Evolutionary conservation across 2,113 vertebrate genomes (phyloP).

Genomic region (Apteryx mantelli): DNA sequence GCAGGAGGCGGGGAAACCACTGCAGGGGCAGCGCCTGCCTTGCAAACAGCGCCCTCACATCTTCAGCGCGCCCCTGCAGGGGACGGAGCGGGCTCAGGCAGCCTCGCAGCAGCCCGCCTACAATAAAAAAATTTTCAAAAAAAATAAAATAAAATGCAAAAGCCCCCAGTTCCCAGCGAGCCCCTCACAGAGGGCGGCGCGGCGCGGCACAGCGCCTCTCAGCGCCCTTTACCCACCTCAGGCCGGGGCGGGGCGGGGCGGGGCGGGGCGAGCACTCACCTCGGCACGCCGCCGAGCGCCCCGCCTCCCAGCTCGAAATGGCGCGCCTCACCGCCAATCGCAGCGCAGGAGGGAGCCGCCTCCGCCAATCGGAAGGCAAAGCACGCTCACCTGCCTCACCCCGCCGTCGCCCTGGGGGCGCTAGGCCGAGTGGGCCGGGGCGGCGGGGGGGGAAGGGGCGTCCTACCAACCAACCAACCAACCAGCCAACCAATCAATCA

Average conservation of each 20-base stretch:
- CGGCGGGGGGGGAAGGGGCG: too few relatives aligned
- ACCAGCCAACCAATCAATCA: background rate
- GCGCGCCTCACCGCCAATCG: background rate
- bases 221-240: too few relatives aligned
- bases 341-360: fast-evolving
- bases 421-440: too few relatives aligned
- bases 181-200: too few relatives aligned
- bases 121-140: too few relatives aligned
- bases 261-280: too few relatives aligned
- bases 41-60: background rate
- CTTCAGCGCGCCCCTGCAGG: background rate
- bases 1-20: too few relatives aligned
- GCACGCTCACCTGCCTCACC: fast-evolving
- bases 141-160: fast-evolving
- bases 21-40: too few relatives aligned
- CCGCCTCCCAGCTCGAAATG: fast-evolving
- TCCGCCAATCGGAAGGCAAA: fast-evolving
- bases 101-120: background rate
- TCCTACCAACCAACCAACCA: background rate
- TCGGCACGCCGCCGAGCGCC: too few relatives aligned
- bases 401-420: background rate
- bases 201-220: too few relatives aligned
- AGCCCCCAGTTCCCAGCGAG: too few relatives aligned
- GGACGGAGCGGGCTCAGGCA: background rate
- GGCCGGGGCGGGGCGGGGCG: too few relatives aligned